Conservation (phyloP, 2,888 invertebrate species). For the Parnassius apollo region DNA sequence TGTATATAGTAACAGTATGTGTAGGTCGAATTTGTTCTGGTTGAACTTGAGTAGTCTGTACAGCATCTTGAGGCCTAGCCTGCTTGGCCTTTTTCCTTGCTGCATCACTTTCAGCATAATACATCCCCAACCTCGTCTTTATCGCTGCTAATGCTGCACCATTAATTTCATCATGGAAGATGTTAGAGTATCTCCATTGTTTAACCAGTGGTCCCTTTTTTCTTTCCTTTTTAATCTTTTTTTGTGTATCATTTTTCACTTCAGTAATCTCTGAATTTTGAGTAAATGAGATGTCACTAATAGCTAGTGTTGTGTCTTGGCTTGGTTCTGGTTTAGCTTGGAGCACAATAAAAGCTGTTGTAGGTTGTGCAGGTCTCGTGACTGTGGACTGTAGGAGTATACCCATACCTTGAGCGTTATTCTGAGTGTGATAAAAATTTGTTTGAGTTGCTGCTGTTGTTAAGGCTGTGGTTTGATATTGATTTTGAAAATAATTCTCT, state of each 20-base stretch:
- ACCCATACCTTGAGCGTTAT: constrained; percentile 68
- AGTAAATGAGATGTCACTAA: constrained; percentile 51
- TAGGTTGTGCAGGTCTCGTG: constrained; percentile 58
- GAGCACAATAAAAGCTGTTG: constrained; percentile 69
- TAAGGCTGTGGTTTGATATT: constrained; percentile 66
- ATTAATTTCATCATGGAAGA: constrained; percentile 80
- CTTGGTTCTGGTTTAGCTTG: constrained; percentile 68
- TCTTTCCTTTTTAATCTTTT: constrained; percentile 67
- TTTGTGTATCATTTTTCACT: constrained; percentile 43
- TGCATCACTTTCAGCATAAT: constrained; percentile 76
- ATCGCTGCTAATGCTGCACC: constrained; percentile 76
- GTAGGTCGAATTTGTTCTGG: constrained; percentile 58
- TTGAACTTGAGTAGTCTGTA: constrained; percentile 43
- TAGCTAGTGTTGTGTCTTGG: constrained; percentile 53
- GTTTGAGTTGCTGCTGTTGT: constrained; percentile 54
- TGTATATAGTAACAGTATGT: constrained; percentile 70
- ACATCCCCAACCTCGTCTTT: constrained; percentile 77
- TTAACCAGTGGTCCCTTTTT: constrained; percentile 74
- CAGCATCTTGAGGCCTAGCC: constrained; percentile 54
- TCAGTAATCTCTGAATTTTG: constrained; percentile 45
- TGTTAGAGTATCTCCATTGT: constrained; percentile 80
- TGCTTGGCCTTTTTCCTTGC: constrained; percentile 73
- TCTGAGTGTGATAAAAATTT: constrained; percentile 72
- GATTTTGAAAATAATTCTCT: constrained; percentile 76
- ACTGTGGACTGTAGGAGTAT: constrained; percentile 66